Evolutionary conservation across 2,113 vertebrate genomes (phyloP).

Genomic region (Elgaria multicarinata): DNA sequence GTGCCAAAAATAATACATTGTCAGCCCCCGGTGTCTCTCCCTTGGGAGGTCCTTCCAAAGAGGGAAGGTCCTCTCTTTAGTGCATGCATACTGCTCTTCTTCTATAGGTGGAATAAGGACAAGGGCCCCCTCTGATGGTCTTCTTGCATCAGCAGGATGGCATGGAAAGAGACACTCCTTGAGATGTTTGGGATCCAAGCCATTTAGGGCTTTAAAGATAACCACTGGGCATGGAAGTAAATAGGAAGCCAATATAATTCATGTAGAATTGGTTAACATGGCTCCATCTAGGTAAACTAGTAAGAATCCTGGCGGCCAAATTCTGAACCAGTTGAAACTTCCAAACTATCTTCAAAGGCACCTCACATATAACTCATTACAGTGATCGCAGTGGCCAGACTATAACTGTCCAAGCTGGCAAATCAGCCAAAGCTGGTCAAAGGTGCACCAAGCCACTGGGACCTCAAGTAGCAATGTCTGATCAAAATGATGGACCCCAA

Average conservation of each 20-base stretch:
- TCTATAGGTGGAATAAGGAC: neutral
- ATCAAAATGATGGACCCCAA: neutral
- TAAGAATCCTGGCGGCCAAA: neutral
- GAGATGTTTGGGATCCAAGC: neutral
- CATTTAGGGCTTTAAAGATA: too few relatives aligned
- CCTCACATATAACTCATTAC: neutral
- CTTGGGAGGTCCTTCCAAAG: neutral
- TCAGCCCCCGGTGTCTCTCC: too few relatives aligned
- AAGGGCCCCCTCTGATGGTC: neutral
- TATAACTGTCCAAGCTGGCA: neutral
- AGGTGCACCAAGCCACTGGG: neutral
- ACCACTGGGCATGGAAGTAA: neutral
- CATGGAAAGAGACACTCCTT: neutral
- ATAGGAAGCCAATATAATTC: neutral
- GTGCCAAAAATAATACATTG: neutral
- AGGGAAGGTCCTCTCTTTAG: neutral
- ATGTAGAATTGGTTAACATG: neutral
- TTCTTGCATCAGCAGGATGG: neutral
- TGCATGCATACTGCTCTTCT: neutral
- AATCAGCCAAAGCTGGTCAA: neutral
- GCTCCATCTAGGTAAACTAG: neutral
- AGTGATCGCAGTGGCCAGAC: neutral
- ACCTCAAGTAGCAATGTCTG: neutral
- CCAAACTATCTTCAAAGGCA: neutral
- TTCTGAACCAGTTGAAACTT: neutral